These are phyloP conservation scores for Noturus placidus DNA, from an alignment of 2,113 vertebrate species.

Conservation along the genomic window DNA sequence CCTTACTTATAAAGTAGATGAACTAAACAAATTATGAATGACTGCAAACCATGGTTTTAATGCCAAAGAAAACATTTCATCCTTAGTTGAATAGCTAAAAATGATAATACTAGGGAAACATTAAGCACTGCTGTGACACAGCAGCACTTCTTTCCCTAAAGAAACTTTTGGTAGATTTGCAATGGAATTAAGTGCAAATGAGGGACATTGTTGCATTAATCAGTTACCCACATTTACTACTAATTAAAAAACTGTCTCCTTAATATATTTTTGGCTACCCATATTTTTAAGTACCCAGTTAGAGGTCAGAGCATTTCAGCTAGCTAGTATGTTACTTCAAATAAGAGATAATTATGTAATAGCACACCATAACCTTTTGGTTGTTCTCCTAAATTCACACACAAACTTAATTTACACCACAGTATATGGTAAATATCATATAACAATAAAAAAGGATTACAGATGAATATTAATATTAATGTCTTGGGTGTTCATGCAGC, in stretches of 20 bases:
- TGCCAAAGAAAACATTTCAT: not conserved
- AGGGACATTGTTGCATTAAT: not conserved
- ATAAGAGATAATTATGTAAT: not conserved
- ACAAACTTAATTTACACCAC: not conserved
- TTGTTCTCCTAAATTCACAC: not conserved
- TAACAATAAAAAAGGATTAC: not conserved
- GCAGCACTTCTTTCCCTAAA: too few species aligned
- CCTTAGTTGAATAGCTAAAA: not conserved
- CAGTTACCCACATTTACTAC: not conserved
- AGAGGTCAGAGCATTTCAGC: not conserved
- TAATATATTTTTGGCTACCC: not conserved
- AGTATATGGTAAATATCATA: constrained; percentile 1
- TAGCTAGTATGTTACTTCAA: not conserved
- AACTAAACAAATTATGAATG: not conserved
- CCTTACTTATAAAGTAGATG: not conserved
- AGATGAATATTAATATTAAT: constrained; percentile 25
- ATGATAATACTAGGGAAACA: too few species aligned
- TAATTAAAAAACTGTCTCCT: not conserved
- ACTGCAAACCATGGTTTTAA: not conserved
- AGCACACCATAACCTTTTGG: not conserved
- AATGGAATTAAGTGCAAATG: not conserved
- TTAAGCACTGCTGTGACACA: too few species aligned
- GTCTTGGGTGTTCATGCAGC: constrained; percentile 58
- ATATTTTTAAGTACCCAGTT: not conserved
- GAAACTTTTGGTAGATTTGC: not conserved